Percentiles rank a stretch among this genome's conserved stretches.
Evolutionary conservation across 2,797 vertebrate species (phyloP).

Genomic region (Anomalospiza imberbis): DNA sequence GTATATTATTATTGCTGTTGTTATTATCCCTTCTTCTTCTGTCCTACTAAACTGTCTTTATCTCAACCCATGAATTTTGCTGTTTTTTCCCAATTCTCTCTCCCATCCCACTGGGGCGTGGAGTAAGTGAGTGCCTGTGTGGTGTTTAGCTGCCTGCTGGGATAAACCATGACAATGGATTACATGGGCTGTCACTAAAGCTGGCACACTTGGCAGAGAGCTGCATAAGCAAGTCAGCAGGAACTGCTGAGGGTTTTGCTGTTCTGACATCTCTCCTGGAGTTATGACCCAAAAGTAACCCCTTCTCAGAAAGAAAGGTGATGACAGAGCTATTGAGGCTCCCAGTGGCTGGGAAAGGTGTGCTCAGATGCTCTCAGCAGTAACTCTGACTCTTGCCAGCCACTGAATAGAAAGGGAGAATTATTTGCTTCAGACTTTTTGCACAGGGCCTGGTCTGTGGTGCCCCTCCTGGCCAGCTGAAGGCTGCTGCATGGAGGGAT

Average conservation of each 20-base stretch:
- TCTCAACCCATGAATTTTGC: not conserved
- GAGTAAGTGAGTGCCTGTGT: not conserved
- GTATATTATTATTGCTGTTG: not conserved
- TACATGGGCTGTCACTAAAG: not conserved
- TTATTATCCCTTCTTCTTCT: not conserved
- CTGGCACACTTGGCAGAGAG: not conserved
- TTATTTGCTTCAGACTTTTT: not conserved
- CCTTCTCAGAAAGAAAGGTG: not conserved
- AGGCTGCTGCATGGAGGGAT: not conserved
- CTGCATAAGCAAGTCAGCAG: not conserved
- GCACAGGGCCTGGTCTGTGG: not conserved
- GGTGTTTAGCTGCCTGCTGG: not conserved
- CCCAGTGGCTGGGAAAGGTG: not conserved
- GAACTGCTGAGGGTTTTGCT: not conserved
- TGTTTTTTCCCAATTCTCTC: not conserved
- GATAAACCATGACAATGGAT: not conserved
- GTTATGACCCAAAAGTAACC: not conserved
- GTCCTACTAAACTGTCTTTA: not conserved
- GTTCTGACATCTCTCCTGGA: not conserved
- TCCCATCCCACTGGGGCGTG: not conserved
- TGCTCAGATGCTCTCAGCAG: not conserved
- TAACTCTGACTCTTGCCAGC: not conserved
- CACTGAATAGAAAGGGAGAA: not conserved
- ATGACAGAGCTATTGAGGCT: not conserved
- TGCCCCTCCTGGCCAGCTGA: not conserved